Percentiles rank a stretch among this genome's conserved stretches.
phyloP scores from a whole-genome alignment of 2,888 invertebrate genomes.

The Himalopsyche tibetana region DNA sequence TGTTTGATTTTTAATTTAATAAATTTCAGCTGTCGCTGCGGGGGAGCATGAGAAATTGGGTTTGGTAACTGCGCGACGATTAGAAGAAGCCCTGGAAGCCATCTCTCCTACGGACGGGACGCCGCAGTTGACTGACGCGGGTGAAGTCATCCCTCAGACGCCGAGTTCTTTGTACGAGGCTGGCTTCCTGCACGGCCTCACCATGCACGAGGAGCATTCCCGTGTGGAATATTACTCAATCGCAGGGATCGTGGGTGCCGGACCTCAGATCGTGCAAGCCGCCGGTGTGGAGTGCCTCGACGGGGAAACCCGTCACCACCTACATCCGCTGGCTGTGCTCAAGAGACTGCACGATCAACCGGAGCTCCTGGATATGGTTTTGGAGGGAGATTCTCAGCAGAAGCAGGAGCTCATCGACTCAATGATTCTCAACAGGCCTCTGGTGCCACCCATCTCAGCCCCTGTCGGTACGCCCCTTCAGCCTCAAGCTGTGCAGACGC shows the following conservation, averaged over 20 bases:
- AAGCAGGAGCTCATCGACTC: conserved; percentile 60
- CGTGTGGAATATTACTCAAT: conserved; percentile 18
- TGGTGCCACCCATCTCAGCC: conserved; percentile 48
- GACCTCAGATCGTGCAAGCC: conserved; percentile 51
- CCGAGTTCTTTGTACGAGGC: conserved; percentile 64
- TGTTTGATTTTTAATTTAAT: background rate
- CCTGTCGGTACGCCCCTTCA: conserved; percentile 50
- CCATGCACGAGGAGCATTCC: conserved; percentile 46
- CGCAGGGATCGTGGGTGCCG: conserved; percentile 48
- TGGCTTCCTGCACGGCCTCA: conserved; percentile 61
- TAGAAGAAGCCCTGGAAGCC: conserved; percentile 72
- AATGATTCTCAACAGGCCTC: conserved; percentile 59
- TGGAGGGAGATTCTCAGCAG: conserved; percentile 58
- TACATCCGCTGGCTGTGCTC: conserved; percentile 61
- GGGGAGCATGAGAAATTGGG: conserved; percentile 37
- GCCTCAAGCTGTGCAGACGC: conserved; percentile 53
- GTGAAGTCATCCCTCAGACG: conserved; percentile 54
- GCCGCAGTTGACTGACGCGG: conserved; percentile 70
- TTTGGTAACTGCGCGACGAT: conserved; percentile 43
- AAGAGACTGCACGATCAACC: conserved; percentile 62
- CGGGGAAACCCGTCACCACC: conserved; percentile 51
- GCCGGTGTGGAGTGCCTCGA: conserved; percentile 47
- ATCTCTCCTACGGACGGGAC: conserved; percentile 69
- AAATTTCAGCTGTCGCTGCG: conserved; percentile 28
- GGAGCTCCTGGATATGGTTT: conserved; percentile 59